Conservation (phyloP, 92 coral and sea anemone species). For the Siderastrea radians region DNA sequence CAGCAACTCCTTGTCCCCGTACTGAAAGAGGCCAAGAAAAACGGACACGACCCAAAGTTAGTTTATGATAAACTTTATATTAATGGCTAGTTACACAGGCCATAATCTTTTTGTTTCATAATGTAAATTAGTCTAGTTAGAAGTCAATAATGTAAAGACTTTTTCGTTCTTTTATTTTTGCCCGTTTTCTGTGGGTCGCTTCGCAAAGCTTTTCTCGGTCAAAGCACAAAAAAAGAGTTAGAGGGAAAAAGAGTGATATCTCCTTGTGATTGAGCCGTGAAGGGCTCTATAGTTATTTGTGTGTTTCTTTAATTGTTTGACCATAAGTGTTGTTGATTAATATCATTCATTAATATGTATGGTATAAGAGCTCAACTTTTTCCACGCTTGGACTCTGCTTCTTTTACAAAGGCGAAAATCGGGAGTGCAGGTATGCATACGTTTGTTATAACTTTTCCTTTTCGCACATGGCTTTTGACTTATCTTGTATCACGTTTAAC, state of each 20-base stretch:
- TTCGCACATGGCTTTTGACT: background rate
- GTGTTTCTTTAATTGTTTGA: background rate
- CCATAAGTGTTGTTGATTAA: background rate
- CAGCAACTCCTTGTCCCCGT: background rate
- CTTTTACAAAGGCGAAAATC: background rate
- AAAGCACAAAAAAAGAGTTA: background rate
- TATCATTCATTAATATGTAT: too few species aligned
- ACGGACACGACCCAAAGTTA: conserved; percentile 21
- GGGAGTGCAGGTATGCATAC: background rate
- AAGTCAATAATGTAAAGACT: background rate
- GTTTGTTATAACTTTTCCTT: background rate
- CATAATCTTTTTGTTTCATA: background rate
- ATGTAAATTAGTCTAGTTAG: background rate
- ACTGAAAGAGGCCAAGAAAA: conserved; percentile 47
- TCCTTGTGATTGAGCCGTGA: background rate
- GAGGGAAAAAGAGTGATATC: too few species aligned
- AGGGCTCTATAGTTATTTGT: background rate
- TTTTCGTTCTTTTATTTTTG: background rate
- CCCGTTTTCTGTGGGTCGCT: background rate
- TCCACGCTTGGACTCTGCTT: background rate
- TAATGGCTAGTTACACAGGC: conserved; percentile 6
- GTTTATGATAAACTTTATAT: conserved; percentile 47
- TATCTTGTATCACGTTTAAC: background rate
- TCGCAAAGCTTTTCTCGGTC: background rate
- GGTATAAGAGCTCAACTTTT: background rate